phyloP scores from a whole-genome alignment of 2,113 vertebrate genomes.

The Archilochus colubris region DNA sequence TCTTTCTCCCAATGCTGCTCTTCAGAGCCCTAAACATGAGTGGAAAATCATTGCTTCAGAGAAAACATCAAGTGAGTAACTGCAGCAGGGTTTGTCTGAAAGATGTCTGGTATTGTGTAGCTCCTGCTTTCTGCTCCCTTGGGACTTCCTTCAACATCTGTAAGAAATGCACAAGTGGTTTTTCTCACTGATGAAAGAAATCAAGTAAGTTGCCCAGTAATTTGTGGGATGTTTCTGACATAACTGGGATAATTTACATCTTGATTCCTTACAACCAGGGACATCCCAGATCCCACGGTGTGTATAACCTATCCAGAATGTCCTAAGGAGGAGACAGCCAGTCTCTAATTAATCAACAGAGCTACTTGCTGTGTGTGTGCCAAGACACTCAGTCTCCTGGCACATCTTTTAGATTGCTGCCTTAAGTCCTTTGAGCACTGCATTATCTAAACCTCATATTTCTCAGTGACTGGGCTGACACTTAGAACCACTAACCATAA shows the following conservation, averaged over 20 bases:
- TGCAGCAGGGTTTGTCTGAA: neutral
- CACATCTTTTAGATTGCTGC: neutral
- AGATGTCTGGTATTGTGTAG: neutral
- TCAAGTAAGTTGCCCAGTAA: neutral
- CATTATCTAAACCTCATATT: accelerated
- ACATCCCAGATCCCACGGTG: neutral
- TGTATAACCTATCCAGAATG: neutral
- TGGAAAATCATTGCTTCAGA: constrained; percentile 99
- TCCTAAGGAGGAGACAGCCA: neutral
- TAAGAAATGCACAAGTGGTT: neutral
- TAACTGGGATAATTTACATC: neutral
- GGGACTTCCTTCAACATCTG: neutral
- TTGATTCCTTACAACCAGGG: neutral
- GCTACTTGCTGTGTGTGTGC: accelerated
- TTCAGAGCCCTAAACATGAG: constrained; percentile 88
- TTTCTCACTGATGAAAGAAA: neutral
- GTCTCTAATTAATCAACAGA: neutral
- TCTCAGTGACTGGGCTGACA: neutral
- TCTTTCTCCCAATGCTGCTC: constrained; percentile 87
- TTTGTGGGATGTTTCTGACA: neutral
- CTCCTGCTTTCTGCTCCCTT: neutral
- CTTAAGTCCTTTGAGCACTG: accelerated
- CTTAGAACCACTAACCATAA: neutral
- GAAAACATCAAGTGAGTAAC: constrained; percentile 93
- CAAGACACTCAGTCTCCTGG: neutral